Evolutionary conservation across 2,797 vertebrate genomes (phyloP).

Genomic region (Mus caroli): DNA sequence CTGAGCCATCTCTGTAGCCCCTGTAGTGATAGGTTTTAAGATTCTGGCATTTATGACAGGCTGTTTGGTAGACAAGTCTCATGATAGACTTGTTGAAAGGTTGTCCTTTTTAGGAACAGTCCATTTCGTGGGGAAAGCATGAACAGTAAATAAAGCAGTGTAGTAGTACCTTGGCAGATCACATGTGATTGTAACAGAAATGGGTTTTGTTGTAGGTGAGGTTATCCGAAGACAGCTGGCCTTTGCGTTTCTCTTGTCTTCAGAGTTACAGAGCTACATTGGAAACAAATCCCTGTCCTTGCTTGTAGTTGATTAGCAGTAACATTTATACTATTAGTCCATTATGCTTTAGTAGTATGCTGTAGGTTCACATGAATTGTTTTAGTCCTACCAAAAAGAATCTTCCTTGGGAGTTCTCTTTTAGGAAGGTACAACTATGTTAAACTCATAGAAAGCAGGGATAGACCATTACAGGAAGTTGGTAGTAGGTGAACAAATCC

Average conservation of each 20-base stretch:
- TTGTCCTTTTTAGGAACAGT: slow-evolving; percentile 39
- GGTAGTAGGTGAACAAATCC: neutral
- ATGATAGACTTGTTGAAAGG: slow-evolving; percentile 7
- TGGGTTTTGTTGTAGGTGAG: slow-evolving; percentile 35
- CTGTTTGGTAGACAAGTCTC: slow-evolving; percentile 51
- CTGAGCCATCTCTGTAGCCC: neutral
- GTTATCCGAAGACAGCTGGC: slow-evolving; percentile 22
- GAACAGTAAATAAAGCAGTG: slow-evolving; percentile 16
- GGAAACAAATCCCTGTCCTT: slow-evolving; percentile 44
- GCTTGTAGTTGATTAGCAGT: slow-evolving; percentile 10
- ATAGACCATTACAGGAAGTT: slow-evolving; percentile 31
- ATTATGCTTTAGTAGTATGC: slow-evolving; percentile 6
- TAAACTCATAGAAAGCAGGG: slow-evolving; percentile 8
- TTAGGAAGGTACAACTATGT: neutral
- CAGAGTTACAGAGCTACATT: slow-evolving; percentile 26
- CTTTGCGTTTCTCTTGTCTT: slow-evolving; percentile 22
- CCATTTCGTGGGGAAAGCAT: slow-evolving; percentile 46
- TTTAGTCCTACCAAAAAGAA: slow-evolving; percentile 35
- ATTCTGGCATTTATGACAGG: slow-evolving; percentile 28
- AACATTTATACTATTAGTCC: slow-evolving; percentile 17
- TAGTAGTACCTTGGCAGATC: slow-evolving; percentile 24
- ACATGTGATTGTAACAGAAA: slow-evolving; percentile 36
- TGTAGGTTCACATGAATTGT: slow-evolving; percentile 30
- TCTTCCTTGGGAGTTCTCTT: slow-evolving; percentile 38
- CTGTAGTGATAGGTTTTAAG: neutral